phyloP scores from a whole-genome alignment of 2,797 vertebrate genomes.

The Emys orbicularis region DNA sequence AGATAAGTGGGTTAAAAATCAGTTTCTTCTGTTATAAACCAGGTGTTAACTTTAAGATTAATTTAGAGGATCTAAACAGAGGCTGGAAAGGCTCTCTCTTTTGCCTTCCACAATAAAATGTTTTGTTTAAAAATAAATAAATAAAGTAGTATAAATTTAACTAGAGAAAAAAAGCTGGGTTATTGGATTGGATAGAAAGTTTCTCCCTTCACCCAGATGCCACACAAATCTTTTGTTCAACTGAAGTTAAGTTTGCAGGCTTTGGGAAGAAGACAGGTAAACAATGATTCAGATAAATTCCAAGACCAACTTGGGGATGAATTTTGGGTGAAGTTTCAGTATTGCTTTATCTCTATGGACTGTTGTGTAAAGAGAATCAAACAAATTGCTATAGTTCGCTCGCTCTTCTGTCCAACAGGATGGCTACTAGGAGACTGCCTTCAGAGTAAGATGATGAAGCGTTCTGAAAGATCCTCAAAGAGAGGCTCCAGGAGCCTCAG shows the following conservation, averaged over 20 bases:
- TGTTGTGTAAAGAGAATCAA: not conserved
- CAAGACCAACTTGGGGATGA: not conserved
- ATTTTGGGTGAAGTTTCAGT: not conserved
- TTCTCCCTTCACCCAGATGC: not conserved
- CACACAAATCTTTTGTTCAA: not conserved
- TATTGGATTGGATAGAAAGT: not conserved
- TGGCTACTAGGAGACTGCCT: not conserved
- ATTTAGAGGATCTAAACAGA: not conserved
- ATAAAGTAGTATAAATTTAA: not conserved
- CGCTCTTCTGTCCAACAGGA: not conserved
- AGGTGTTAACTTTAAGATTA: not conserved
- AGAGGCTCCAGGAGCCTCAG: not conserved
- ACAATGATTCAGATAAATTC: not conserved
- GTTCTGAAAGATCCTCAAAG: no score
- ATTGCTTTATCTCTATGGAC: not conserved
- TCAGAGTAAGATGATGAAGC: not conserved
- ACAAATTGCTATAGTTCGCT: not conserved
- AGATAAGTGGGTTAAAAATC: not conserved
- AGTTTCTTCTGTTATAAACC: not conserved
- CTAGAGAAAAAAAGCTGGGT: not conserved
- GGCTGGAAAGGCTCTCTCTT: not conserved
- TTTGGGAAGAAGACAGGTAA: not conserved
- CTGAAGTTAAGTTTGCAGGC: not conserved
- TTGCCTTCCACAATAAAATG: not conserved
- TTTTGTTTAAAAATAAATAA: not conserved